These are phyloP conservation scores for Drosophila planitibia DNA, from an alignment of 2,888 invertebrate species.

Conservation along the genomic window DNA sequence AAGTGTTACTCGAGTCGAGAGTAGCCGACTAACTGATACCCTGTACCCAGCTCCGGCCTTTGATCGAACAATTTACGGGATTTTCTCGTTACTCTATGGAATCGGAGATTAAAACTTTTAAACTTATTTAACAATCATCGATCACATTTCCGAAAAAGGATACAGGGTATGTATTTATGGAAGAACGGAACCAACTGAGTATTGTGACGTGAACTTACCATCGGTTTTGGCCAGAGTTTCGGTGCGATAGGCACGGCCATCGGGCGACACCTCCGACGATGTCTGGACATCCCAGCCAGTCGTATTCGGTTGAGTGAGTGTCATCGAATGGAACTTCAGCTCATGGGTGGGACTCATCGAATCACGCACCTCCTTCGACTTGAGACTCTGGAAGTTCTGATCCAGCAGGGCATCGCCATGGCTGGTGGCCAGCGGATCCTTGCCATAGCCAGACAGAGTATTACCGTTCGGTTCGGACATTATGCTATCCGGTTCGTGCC, in stretches of 20 bases:
- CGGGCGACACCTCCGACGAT: constrained; percentile 88
- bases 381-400: constrained; percentile 91
- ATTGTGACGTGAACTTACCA: constrained; percentile 83
- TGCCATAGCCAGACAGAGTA: constrained; percentile 84
- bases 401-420: constrained; percentile 91
- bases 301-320: constrained; percentile 83
- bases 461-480: constrained; percentile 83
- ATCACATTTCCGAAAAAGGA: background rate
- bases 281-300: constrained; percentile 90
- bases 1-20: constrained; percentile 18
- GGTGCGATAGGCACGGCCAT: constrained; percentile 88
- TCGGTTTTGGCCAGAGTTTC: constrained; percentile 88
- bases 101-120: background rate
- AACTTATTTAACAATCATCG: background rate
- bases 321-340: constrained; percentile 83
- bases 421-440: constrained; percentile 85
- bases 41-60: constrained; percentile 5
- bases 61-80: background rate
- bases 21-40: constrained; percentile 16
- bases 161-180: background rate
- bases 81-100: background rate
- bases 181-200: background rate
- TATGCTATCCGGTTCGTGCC: constrained; percentile 80
- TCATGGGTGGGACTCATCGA: constrained; percentile 90
- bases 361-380: constrained; percentile 92